Evolutionary conservation across 2,888 invertebrate species (phyloP).

Genomic region (Linyphia triangularis): DNA sequence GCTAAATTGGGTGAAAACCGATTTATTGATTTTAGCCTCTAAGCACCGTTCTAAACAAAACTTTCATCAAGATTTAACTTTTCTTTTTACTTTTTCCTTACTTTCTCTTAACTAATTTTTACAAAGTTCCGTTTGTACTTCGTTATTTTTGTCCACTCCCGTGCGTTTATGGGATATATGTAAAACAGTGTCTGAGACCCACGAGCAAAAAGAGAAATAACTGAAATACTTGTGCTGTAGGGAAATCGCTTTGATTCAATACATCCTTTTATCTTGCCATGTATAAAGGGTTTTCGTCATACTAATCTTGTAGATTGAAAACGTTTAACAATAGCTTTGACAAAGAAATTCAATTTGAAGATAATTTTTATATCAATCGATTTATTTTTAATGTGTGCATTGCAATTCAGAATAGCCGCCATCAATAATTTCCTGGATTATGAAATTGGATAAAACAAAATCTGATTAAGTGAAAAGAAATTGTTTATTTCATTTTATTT

Average conservation of each 20-base stretch:
- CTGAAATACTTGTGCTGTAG: constrained; percentile 15
- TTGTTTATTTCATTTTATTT: too few relatives aligned
- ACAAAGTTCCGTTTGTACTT: constrained; percentile 49
- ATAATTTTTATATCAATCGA: too few relatives aligned
- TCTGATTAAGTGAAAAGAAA: too few relatives aligned
- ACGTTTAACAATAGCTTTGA: not conserved
- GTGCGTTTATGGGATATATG: constrained; percentile 30
- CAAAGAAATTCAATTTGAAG: not conserved
- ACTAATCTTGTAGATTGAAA: not conserved
- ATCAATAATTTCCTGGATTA: too few relatives aligned
- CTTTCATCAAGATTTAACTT: constrained; percentile 61
- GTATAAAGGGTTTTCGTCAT: not conserved
- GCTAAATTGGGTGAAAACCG: constrained; percentile 70
- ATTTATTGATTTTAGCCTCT: constrained; percentile 70
- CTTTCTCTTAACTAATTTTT: constrained; percentile 52
- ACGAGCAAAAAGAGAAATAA: constrained; percentile 40
- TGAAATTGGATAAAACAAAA: too few relatives aligned
- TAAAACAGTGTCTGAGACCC: constrained; percentile 35
- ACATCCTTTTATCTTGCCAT: not conserved
- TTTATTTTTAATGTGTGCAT: too few relatives aligned
- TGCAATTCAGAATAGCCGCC: too few relatives aligned
- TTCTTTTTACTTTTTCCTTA: constrained; percentile 9
- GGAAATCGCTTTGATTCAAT: not conserved
- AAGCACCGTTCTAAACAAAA: constrained; percentile 63
- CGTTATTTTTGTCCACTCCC: constrained; percentile 19